These are phyloP conservation scores for Brassicogethes aeneus DNA, from an alignment of 2,888 invertebrate species.

Conservation along the genomic window DNA sequence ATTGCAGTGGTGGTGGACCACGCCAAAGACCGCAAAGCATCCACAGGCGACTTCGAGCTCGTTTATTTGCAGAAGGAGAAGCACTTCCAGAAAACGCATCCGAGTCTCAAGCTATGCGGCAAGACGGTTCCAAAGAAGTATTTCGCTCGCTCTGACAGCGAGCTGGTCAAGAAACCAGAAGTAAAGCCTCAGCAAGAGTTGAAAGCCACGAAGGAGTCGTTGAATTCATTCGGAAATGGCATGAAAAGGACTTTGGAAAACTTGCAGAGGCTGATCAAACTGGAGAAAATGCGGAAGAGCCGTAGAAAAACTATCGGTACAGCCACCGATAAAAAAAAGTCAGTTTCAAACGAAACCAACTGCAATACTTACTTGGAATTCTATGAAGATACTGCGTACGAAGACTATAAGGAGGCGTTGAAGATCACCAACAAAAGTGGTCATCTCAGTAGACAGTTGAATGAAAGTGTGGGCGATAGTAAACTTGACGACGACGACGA, in stretches of 20 bases:
- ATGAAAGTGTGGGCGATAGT: too few species aligned
- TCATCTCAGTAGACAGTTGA: too few species aligned
- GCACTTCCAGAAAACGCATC: not conserved
- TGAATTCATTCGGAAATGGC: slow-evolving; percentile 24
- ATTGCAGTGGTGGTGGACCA: slow-evolving; percentile 45
- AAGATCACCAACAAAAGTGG: too few species aligned
- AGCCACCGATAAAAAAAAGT: not conserved
- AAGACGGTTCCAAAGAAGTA: not conserved
- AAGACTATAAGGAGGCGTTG: not conserved
- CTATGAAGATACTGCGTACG: not conserved
- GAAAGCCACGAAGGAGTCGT: not conserved
- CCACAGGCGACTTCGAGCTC: slow-evolving; percentile 52
- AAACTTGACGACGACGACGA: too few species aligned
- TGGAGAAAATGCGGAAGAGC: slow-evolving; percentile 15
- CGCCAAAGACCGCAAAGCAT: slow-evolving; percentile 36
- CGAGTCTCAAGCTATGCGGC: not conserved
- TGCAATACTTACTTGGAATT: too few species aligned
- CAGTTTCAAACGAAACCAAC: not conserved
- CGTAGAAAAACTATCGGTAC: not conserved
- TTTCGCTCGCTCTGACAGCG: not conserved
- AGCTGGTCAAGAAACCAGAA: not conserved
- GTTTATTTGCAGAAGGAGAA: slow-evolving; percentile 24
- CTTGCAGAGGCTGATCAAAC: slow-evolving; percentile 20
- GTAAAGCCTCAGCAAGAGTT: not conserved
- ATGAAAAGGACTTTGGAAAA: slow-evolving; percentile 23